phyloP scores from a whole-genome alignment of 2,797 vertebrate species.

The Catostomus latipinnis region DNA sequence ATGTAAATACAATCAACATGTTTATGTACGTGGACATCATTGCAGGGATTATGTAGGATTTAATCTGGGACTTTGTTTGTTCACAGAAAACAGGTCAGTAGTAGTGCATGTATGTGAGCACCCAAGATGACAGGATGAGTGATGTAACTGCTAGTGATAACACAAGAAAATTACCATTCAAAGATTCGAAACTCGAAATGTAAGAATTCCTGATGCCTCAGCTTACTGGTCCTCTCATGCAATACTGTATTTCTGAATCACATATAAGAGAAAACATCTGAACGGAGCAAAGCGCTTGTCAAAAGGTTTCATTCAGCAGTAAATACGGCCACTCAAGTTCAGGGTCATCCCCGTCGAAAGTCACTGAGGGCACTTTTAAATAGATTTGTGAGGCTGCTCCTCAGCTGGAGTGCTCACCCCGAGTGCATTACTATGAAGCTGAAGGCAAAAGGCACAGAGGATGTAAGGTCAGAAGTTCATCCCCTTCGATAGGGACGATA shows the following conservation, averaged over 20 bases:
- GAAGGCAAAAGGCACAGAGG: slow-evolving; percentile 45
- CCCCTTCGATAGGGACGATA: slow-evolving; percentile 49
- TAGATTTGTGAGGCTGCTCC: not conserved
- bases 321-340: not conserved
- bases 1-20: not conserved
- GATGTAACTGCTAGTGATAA: not conserved
- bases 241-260: not conserved
- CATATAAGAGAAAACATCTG: not conserved
- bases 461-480: slow-evolving; percentile 60
- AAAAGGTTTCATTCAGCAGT: not conserved
- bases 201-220: not conserved
- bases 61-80: slow-evolving; percentile 22
- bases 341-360: not conserved
- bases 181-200: not conserved
- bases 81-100: slow-evolving; percentile 35
- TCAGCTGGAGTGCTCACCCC: not conserved
- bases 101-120: slow-evolving; percentile 19
- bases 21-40: slow-evolving; percentile 37
- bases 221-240: not conserved
- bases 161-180: not conserved
- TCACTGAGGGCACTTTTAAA: slow-evolving; percentile 15
- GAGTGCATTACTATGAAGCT: slow-evolving; percentile 25
- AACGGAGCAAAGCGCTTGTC: not conserved
- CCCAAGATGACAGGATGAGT: not conserved
- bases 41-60: slow-evolving; percentile 32